These are phyloP conservation scores for Brachypodius melanocephalos DNA, from an alignment of 2,113 vertebrate species.

Conservation along the genomic window DNA sequence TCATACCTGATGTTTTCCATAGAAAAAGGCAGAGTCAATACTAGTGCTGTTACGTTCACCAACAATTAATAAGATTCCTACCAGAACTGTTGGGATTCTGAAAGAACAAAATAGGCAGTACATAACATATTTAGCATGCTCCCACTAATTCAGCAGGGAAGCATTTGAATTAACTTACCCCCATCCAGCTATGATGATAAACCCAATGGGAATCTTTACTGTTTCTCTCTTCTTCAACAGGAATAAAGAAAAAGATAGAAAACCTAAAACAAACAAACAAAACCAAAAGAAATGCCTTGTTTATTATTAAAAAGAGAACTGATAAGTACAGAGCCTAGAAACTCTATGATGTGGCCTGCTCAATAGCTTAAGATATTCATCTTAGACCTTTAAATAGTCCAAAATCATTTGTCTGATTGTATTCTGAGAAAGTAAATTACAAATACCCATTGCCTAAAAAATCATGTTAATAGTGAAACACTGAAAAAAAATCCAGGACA, in stretches of 20 bases:
- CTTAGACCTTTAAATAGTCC: background rate
- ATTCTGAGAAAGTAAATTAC: background rate
- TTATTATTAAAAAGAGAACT: background rate
- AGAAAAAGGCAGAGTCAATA: constrained; percentile 90
- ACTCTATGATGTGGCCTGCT: background rate
- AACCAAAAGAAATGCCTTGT: background rate
- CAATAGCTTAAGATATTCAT: background rate
- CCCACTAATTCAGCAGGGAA: background rate
- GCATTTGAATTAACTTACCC: constrained; percentile 80
- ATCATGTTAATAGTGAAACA: background rate
- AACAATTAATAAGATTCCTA: constrained; percentile 83
- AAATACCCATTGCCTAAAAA: background rate
- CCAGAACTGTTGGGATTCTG: constrained; percentile 83
- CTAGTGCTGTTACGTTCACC: constrained; percentile 76
- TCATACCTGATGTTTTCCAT: constrained; percentile 88
- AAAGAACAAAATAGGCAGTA: constrained; percentile 12
- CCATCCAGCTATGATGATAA: constrained; percentile 87
- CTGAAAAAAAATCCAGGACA: background rate
- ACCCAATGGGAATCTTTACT: constrained; percentile 77
- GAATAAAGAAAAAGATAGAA: constrained; percentile 89
- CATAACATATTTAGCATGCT: background rate
- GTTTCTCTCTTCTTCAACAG: constrained; percentile 81
- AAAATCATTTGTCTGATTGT: background rate
- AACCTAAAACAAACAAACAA: constrained; percentile 70
- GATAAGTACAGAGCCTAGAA: background rate